Evolutionary conservation across 2,797 vertebrate species (phyloP).

Genomic region (Pteropus rufus): DNA sequence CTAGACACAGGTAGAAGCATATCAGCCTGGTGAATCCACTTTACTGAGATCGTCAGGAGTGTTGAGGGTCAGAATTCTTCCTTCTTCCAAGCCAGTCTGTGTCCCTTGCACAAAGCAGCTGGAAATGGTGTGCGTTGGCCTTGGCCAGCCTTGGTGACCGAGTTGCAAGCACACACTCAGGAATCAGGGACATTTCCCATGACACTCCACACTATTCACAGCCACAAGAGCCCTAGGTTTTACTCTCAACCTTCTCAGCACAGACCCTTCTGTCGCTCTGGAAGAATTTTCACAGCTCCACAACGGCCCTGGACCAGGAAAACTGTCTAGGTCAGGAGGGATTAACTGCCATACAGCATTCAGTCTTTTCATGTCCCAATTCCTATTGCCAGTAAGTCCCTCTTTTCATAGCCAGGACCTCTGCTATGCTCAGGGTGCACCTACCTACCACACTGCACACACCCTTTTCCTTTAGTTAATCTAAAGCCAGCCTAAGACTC

Average conservation of each 20-base stretch:
- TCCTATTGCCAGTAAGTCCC: not conserved
- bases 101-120: not conserved
- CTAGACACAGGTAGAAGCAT: not conserved
- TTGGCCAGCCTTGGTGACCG: not conserved
- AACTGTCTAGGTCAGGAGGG: not conserved
- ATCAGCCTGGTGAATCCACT: not conserved
- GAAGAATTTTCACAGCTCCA: not conserved
- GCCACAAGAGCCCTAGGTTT: not conserved
- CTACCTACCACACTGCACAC: not conserved
- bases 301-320: not conserved
- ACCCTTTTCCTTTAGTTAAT: slow-evolving; percentile 28
- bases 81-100: not conserved
- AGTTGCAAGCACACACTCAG: not conserved
- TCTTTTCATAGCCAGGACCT: not conserved
- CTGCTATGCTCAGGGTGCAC: not conserved
- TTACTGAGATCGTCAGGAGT: not conserved
- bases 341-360: not conserved
- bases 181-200: not conserved
- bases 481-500: slow-evolving; percentile 40
- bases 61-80: not conserved
- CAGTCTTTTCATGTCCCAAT: not conserved
- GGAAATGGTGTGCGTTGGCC: not conserved
- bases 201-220: not conserved
- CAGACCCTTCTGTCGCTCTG: not conserved
- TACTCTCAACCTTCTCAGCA: not conserved